Evolutionary conservation across 2,113 vertebrate genomes (phyloP), one percentile per base, ranked within the genome.

Genomic region (Phyllostomus hastatus): DNA sequence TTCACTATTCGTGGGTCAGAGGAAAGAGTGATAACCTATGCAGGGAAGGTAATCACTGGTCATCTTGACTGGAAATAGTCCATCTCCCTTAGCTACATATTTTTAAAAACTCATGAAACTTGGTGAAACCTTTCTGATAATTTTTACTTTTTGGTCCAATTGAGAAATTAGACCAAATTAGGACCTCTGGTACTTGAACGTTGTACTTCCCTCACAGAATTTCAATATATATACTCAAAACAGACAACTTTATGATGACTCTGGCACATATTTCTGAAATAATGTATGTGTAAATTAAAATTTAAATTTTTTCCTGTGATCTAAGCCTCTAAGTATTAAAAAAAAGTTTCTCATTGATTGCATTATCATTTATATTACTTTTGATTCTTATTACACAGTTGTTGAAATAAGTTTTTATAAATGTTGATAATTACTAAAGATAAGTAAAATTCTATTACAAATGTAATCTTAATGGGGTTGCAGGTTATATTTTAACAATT

Each of bases 131-230:
- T 61, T 67, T 69, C 12, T 76, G 14, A 43, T 89, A 66, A 46
- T 76, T 92, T 92, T 75, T 67, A 84, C 69, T 66, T 96, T 95
- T 88, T 64, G 59, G 84, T 95, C 80, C 41, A 16, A 64, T 69
- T 19, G 41, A 88, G 57, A 83, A 89, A 52, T 52, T 52, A 52
- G 50, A 52, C 50, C 50, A 52, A 52, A 52, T 52, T 52, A 52
- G 50, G 50, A 52, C 48, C 6, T 72, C 88, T 72, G 57, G 54
- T 81, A n/a, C 48, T 80, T 94, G 33, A 80, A 73, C 16, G 41
- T 85, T 73, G 33, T 78, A 67, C 16, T 75, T 59, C 16, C 33
- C 57, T 35, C 64, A 73, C 33, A 84, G 54, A 73, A 85, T 73
- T 88, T 90, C 75, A 66, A 59, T 50, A 52, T 52, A 85, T 43